Evolutionary conservation across 2,797 vertebrate genomes (phyloP).

Genomic region (Gobionotothen gibberifrons): DNA sequence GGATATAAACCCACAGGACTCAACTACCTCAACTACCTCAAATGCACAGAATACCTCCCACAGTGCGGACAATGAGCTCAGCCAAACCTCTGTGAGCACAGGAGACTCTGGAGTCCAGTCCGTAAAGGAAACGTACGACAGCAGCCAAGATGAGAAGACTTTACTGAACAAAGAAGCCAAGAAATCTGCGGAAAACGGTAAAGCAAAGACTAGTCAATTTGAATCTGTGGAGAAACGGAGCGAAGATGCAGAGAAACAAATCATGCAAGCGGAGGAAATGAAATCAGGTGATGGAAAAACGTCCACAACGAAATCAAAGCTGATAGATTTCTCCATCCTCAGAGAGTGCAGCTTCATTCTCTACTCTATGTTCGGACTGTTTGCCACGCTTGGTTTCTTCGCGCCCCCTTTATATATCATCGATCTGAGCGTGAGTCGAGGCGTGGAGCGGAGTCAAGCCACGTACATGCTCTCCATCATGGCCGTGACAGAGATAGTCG

Average conservation of each 20-base stretch:
- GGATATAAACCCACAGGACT: conserved; percentile 10
- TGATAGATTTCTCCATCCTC: conserved; percentile 93
- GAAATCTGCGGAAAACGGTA: conserved; percentile 37
- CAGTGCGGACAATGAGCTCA: conserved; percentile 87
- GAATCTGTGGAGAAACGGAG: conserved; percentile 14
- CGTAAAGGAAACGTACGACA: conserved; percentile 47
- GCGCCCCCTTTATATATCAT: conserved; percentile 95
- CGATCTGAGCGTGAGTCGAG: conserved; percentile 89
- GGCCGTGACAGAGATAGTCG: conserved; percentile 92
- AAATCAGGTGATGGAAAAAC: conserved; percentile 38
- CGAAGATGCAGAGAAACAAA: conserved; percentile 30
- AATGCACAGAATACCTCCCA: conserved; percentile 79
- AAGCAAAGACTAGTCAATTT: not conserved
- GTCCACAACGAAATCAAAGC: conserved; percentile 45
- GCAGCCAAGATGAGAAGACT: conserved; percentile 38
- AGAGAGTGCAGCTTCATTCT: conserved; percentile 90
- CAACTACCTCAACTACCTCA: conserved; percentile 36
- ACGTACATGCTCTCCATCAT: conserved; percentile 91
- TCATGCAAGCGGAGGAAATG: not conserved
- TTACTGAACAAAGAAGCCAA: conserved; percentile 54
- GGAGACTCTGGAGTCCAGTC: conserved; percentile 91
- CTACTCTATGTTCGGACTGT: conserved; percentile 95
- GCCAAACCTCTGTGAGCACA: conserved; percentile 88
- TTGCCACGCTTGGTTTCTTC: conserved; percentile 95
- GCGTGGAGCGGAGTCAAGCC: conserved; percentile 85